Evolutionary conservation across 37 sponge, comb jelly and placozoan genomes (phyloP), one percentile per base, ranked within the genome.

Genomic region (Theonella swinhoei): DNA sequence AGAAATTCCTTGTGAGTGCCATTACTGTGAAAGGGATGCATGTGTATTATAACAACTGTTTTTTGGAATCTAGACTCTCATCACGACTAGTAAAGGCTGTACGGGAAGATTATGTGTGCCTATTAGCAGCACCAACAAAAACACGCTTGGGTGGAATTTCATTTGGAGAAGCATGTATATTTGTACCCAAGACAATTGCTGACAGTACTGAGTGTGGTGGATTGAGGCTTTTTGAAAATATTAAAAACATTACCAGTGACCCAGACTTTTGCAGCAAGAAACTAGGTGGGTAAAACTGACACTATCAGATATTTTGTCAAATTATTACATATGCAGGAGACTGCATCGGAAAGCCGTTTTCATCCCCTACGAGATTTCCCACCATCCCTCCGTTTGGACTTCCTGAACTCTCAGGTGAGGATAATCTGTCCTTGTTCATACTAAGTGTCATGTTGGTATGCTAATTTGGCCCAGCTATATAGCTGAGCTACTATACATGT

Each of bases 311-410:
- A n/a, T n/a, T n/a, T n/a, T n/a, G n/a, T n/a, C n/a, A n/a, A n/a
- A n/a, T n/a, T n/a, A n/a, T n/a, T n/a, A n/a, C n/a, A n/a, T 40
- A 2, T 26, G 26, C 62, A 85, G 92, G 88, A 9, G 64, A 70
- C 29, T 91, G 92, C 42, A 61, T 74, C 22, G 92, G 92, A 24
- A 63, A 47, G 40, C 88, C 88, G 0, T 80, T 83, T 17, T 62
- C 35, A 66, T 91, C 91, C 5, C 7, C 63, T 0, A 39, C 78
- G 33, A 62, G 92, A 24, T 91, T 87, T 62, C 92, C 92, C 20
- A 76, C 83, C 23, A 78, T 87, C 0, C 84, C 88, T 24, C 88
- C 92, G 17, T 91, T 81, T 79, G 88, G 88, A 32, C 61, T 91
- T 2, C 65, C 47, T 0, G 92, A 91, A 39, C 78, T 87, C 2